These are phyloP conservation scores for Platerodrilus igneus DNA, from an alignment of 2,888 invertebrate genomes.

Conservation along the genomic window DNA sequence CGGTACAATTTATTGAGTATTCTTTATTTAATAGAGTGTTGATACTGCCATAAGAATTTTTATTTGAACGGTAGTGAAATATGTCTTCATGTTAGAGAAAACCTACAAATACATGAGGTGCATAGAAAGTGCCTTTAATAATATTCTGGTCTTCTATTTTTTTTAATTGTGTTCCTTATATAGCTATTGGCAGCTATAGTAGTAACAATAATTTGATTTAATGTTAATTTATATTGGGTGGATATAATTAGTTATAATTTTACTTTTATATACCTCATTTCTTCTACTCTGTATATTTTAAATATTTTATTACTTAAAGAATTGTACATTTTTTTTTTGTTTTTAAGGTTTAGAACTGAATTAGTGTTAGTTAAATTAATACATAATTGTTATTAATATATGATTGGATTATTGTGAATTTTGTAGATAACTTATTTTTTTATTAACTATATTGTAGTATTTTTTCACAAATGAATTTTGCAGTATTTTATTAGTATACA, in stretches of 20 bases:
- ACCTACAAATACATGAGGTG: constrained; percentile 20
- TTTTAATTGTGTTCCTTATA: constrained; percentile 17
- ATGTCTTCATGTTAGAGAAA: constrained; percentile 4
- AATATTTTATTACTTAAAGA: constrained; percentile 17
- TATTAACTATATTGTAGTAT: constrained; percentile 27
- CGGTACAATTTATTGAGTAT: too few relatives aligned
- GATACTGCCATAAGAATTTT: too few relatives aligned
- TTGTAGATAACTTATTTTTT: constrained; percentile 26
- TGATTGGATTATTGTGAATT: constrained; percentile 18
- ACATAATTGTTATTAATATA: not conserved
- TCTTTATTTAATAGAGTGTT: too few relatives aligned
- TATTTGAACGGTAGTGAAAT: too few relatives aligned
- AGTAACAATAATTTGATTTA: too few relatives aligned
- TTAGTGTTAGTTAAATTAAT: too few relatives aligned
- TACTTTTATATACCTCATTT: constrained; percentile 26
- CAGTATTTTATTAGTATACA: constrained; percentile 24
- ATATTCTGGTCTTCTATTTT: constrained; percentile 15
- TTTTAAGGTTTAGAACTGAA: constrained; percentile 17
- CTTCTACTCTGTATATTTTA: constrained; percentile 16
- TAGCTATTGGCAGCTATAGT: constrained; percentile 17
- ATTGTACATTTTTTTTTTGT: constrained; percentile 17
- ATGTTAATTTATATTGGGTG: constrained; percentile 7
- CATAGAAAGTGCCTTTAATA: constrained; percentile 24
- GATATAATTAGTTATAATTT: constrained; percentile 16
- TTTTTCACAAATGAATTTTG: constrained; percentile 23